Conservation (phyloP, 2,113 vertebrate species). For the Rhabdornis inornatus region DNA sequence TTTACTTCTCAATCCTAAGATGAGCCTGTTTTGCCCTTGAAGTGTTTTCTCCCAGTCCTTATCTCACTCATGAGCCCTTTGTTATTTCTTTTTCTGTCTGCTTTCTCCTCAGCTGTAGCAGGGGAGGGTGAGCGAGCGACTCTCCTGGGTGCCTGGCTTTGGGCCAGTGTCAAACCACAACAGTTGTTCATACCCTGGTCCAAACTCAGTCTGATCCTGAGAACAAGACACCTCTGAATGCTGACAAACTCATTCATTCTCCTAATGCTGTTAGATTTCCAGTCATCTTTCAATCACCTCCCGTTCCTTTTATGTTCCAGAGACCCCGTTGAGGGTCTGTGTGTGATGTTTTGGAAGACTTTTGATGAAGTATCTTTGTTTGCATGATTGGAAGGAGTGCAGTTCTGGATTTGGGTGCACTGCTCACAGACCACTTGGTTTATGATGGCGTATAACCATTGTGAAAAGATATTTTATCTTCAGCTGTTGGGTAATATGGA, state of each 20-base stretch:
- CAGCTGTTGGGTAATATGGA: constrained; percentile 1
- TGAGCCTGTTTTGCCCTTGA: background rate
- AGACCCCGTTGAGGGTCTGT: background rate
- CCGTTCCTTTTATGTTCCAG: background rate
- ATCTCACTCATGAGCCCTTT: background rate
- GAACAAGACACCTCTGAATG: background rate
- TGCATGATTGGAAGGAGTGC: background rate
- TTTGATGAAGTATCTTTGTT: background rate
- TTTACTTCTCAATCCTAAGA: background rate
- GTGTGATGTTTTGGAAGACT: background rate
- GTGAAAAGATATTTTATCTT: constrained; percentile 20
- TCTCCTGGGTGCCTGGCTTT: background rate
- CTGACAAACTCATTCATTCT: background rate
- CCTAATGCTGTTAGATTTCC: background rate
- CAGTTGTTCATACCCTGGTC: background rate
- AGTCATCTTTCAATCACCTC: background rate
- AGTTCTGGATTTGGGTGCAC: background rate
- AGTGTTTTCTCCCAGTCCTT: background rate
- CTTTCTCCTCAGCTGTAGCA: background rate
- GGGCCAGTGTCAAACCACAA: background rate
- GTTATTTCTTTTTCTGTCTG: background rate
- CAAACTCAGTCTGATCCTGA: background rate
- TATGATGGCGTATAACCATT: background rate
- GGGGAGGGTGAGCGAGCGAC: background rate
- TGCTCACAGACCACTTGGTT: background rate